Conservation (phyloP, 64 coral and sea anemone genomes). For the Dendrophyllia cribrosa region DNA sequence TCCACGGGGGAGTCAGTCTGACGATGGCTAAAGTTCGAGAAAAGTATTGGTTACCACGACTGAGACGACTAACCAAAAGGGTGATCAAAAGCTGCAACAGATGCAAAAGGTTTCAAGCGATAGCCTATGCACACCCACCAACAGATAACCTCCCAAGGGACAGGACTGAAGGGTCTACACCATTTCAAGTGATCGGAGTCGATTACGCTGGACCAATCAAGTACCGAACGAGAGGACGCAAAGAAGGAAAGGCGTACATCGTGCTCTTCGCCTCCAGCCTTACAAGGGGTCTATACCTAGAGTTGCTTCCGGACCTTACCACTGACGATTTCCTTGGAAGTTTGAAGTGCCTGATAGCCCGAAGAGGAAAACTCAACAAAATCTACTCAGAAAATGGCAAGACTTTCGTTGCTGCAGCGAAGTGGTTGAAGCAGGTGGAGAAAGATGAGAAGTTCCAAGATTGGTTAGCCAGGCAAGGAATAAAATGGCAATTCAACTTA, state of each 20-base stretch:
- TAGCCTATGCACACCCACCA: no score
- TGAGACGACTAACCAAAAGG: no score
- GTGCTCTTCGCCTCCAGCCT: constrained; percentile 39
- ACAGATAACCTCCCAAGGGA: no score
- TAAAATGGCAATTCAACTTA: constrained; percentile 34
- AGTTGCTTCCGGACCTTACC: not conserved
- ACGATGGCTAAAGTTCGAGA: constrained; percentile 37
- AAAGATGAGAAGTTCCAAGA: constrained; percentile 14
- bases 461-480: not conserved
- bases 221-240: not conserved
- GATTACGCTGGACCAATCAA: constrained; percentile 6
- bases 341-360: constrained; percentile 8
- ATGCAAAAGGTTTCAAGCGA: no score
- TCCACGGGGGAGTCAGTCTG: constrained; percentile 56
- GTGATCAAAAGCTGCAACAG: no score
- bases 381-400: not conserved
- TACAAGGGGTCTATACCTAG: constrained; percentile 19
- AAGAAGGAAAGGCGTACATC: constrained; percentile 45
- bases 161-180: no score
- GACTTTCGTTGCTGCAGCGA: not conserved
- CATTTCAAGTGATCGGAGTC: no score
- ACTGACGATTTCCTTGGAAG: not conserved
- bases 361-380: not conserved
- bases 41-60: no score
- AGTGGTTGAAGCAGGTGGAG: no score